These are phyloP conservation scores for Eleutherodactylus coqui DNA, from an alignment of 2,797 vertebrate species.

Conservation along the genomic window DNA sequence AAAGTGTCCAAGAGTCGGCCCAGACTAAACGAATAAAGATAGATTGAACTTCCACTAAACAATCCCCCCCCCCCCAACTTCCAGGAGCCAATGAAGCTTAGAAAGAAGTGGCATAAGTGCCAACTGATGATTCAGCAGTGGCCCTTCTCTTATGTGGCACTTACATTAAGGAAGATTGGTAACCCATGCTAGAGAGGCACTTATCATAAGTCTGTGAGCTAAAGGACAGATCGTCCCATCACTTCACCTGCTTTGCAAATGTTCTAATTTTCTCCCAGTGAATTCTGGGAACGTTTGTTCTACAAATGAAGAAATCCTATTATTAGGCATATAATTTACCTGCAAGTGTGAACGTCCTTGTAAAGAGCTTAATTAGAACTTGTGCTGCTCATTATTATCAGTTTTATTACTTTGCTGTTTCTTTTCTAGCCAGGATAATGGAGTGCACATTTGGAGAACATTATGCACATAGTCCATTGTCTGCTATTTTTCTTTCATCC, in stretches of 20 bases:
- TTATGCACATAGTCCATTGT: background rate
- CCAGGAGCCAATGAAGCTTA: too few species aligned
- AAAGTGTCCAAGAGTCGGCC: too few species aligned
- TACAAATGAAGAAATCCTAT: background rate
- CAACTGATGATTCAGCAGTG: too few species aligned
- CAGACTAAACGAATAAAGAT: too few species aligned
- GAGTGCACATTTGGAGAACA: background rate
- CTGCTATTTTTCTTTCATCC: background rate
- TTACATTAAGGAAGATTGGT: background rate
- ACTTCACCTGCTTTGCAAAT: background rate
- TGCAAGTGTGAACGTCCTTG: background rate
- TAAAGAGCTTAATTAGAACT: background rate
- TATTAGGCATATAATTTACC: conserved; percentile 1
- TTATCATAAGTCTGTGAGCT: background rate
- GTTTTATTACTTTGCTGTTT: background rate
- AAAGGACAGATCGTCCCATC: background rate
- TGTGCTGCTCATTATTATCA: background rate
- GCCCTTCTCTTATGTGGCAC: too few species aligned
- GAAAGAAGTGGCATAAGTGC: too few species aligned
- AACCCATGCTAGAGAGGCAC: background rate
- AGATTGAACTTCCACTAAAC: too few species aligned
- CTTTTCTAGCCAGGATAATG: background rate
- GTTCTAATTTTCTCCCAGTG: background rate
- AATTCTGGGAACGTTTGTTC: background rate
- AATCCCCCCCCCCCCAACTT: too few species aligned